Evolutionary conservation across 2,797 vertebrate genomes (phyloP), one percentile per base, ranked within the genome.

Genomic region (Propithecus deckenii): DNA sequence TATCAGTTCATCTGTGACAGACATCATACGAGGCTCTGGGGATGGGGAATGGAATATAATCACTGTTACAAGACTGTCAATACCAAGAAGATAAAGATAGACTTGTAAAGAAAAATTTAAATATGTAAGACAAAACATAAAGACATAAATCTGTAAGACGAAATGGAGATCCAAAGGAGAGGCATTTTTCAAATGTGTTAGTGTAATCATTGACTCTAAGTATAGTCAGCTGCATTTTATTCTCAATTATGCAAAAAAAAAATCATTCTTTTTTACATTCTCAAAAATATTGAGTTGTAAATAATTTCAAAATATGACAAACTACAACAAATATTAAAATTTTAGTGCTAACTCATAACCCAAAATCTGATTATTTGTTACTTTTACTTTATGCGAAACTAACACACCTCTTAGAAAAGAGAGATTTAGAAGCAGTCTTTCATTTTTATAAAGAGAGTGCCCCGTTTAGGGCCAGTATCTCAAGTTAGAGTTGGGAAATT

Each of bases 321-420:
- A 91, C 14, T 65, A 46, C 67, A 89, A 84, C 10, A 93, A 91
- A 69, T 15, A 90, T 93, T 93, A 89, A 96, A 92, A 86, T 83
- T 63, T 43, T 76, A 89, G 46, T 52, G 52, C 25, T 65, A 80
- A 81, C n/a, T 78, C 52, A 86, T 84, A 86, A 83, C 32, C 55
- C 59, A 96, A 89, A 96, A 76, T 86, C 86, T 72, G n/a, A 79
- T 88, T 43, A 85, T 91, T 78, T 90, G 48, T 48, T 94, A 63
- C 3, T 23, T 85, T 12, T 63, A 38, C 32, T 93, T 80, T 63
- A 72, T 57, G 35, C 9, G 91, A 97, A 86, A 85, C 78, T 35
- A 87, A 32, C n/a, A 83, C 46, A 46, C 4, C 11, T 91, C 52
- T 81, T 86, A 32, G 52, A 80, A 89, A 90, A 75, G 28, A 89